A percentile compares a stretch with the other conserved stretches of the same genome.
Evolutionary conservation across 2,113 vertebrate genomes (phyloP).

Genomic region (Centropus bengalensis): DNA sequence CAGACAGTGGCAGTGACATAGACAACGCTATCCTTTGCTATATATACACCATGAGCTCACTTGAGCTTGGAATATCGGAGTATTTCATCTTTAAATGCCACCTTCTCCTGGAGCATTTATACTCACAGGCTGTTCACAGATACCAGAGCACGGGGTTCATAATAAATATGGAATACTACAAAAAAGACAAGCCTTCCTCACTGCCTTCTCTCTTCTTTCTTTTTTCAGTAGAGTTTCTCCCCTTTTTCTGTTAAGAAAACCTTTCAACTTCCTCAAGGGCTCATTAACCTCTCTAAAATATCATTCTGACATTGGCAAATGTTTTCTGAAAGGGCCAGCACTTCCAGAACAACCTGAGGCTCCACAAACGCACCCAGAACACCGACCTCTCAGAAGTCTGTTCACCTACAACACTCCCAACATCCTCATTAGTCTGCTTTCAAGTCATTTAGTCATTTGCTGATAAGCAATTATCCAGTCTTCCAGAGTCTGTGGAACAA

Average conservation of each 20-base stretch:
- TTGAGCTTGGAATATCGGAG: conserved; percentile 9
- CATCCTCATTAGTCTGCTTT: neutral
- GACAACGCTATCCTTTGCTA: neutral
- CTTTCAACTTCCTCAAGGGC: neutral
- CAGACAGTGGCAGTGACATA: neutral
- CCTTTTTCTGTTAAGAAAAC: neutral
- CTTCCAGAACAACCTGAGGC: neutral
- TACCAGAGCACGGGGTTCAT: neutral
- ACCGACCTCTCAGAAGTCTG: neutral
- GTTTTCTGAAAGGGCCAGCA: neutral
- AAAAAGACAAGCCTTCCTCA: neutral
- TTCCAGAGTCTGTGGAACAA: neutral
- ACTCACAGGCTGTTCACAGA: neutral
- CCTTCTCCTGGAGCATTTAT: neutral
- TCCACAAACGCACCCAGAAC: neutral
- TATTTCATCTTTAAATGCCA: conserved; percentile 33
- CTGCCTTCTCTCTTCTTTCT: neutral
- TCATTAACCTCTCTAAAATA: neutral
- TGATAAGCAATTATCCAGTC: neutral
- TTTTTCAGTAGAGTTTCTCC: neutral
- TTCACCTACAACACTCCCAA: neutral
- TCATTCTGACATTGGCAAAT: neutral
- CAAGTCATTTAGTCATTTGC: neutral
- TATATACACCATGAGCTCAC: conserved; percentile 36
- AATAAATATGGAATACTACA: neutral